A percentile compares a stretch with the other conserved stretches of the same genome.
Conservation (phyloP, 2,113 vertebrate species). For the Notarius quadriscutis region DNA sequence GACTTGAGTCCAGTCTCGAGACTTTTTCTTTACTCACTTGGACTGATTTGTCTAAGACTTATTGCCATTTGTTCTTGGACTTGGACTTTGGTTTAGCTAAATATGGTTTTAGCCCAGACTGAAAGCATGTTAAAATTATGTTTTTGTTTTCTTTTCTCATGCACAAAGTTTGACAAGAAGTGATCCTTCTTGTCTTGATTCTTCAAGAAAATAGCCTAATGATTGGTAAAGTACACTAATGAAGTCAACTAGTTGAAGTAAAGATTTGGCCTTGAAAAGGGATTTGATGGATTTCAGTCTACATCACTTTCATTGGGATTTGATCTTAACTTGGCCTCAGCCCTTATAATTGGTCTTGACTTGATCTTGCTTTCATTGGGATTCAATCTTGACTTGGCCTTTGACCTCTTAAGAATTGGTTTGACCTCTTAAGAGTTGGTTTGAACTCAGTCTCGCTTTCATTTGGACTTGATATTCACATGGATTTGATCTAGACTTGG, state of each 20-base stretch:
- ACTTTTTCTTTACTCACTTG: not conserved
- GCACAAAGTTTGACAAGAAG: not conserved
- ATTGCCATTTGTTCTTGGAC: not conserved
- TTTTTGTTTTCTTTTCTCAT: not conserved
- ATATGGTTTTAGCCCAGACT: not conserved
- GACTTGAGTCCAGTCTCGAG: not conserved
- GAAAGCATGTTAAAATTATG: not conserved
- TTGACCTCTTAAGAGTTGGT: too few species aligned
- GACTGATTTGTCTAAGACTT: not conserved
- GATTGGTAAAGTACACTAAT: not conserved
- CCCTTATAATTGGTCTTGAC: not conserved
- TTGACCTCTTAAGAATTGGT: too few species aligned
- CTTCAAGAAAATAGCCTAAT: not conserved
- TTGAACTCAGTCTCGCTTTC: not conserved
- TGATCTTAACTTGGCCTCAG: not conserved
- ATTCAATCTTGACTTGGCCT: not conserved
- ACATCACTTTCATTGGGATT: not conserved
- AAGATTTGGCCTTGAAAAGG: not conserved
- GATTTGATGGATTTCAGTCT: not conserved
- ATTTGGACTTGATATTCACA: not conserved
- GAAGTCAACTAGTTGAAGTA: not conserved
- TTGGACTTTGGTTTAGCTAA: not conserved
- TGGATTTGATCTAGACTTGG: not conserved
- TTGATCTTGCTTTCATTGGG: not conserved
- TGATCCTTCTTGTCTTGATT: not conserved